These are phyloP conservation scores for Tympanuchus pallidicinctus DNA, from an alignment of 2,113 vertebrate species.

Conservation along the genomic window DNA sequence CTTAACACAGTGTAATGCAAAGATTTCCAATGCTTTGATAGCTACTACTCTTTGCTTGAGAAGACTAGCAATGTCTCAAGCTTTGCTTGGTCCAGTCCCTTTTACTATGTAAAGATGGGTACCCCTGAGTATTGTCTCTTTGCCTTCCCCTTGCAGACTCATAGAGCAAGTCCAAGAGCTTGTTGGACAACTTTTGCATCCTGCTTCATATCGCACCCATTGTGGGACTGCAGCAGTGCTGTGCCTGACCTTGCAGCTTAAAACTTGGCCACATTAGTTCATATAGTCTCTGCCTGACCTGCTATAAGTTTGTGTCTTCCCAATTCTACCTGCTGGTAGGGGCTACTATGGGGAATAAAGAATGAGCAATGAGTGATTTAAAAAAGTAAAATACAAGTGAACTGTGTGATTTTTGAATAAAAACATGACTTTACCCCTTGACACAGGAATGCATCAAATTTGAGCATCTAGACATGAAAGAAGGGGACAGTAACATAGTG, in stretches of 20 bases:
- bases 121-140: background rate
- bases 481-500: background rate
- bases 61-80: background rate
- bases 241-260: background rate
- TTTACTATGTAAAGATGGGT: background rate
- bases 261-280: background rate
- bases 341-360: background rate
- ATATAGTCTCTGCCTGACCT: background rate
- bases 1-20: background rate
- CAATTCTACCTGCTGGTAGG: background rate
- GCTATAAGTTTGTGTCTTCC: background rate
- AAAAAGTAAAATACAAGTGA: background rate
- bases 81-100: background rate
- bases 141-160: background rate
- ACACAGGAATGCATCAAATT: background rate
- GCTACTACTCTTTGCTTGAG: background rate
- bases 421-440: background rate
- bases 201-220: accelerated
- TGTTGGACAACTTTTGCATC: background rate
- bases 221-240: background rate
- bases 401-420: background rate
- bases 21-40: background rate
- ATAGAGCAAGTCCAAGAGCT: background rate
- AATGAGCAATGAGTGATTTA: background rate
- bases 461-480: background rate